These are phyloP conservation scores for Branchinecta lynchi DNA, from an alignment of 1,140 invertebrate genomes.

Conservation along the genomic window DNA sequence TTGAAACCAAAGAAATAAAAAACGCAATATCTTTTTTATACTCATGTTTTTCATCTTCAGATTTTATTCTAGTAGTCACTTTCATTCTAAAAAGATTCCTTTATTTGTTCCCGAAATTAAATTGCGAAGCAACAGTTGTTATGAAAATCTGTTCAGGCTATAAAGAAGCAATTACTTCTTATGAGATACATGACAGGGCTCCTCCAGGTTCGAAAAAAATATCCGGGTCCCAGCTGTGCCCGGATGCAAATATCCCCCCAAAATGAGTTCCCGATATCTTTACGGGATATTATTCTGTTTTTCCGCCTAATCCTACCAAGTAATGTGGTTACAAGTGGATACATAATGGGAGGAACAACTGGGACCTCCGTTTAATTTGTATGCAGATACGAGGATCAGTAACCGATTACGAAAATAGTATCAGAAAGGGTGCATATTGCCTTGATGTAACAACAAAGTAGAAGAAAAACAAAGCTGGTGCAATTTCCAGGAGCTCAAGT, in stretches of 20 bases:
- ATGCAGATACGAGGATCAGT: conserved; percentile 7
- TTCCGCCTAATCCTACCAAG: neutral
- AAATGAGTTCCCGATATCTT: conserved; percentile 4
- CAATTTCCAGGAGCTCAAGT: too few relatives aligned
- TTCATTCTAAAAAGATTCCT: too few relatives aligned
- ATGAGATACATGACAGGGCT: conserved; percentile 6
- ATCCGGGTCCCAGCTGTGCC: neutral
- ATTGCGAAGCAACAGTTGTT: neutral
- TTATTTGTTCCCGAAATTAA: neutral
- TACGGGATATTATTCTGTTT: conserved; percentile 10
- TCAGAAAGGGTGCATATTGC: neutral
- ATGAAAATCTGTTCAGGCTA: neutral
- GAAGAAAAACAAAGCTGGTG: too few relatives aligned
- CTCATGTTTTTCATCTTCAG: too few relatives aligned
- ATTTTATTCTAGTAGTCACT: too few relatives aligned
- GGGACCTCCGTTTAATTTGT: neutral
- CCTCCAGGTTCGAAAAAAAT: neutral
- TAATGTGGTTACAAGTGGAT: conserved; percentile 4
- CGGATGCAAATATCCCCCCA: neutral
- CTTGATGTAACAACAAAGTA: neutral
- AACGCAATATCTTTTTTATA: too few relatives aligned
- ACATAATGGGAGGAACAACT: conserved; percentile 9
- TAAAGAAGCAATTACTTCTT: conserved; percentile 11
- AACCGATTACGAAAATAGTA: neutral
- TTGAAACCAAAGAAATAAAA: too few relatives aligned